Conservation (phyloP, 2,888 invertebrate species). For the Notodonta ziczac region DNA sequence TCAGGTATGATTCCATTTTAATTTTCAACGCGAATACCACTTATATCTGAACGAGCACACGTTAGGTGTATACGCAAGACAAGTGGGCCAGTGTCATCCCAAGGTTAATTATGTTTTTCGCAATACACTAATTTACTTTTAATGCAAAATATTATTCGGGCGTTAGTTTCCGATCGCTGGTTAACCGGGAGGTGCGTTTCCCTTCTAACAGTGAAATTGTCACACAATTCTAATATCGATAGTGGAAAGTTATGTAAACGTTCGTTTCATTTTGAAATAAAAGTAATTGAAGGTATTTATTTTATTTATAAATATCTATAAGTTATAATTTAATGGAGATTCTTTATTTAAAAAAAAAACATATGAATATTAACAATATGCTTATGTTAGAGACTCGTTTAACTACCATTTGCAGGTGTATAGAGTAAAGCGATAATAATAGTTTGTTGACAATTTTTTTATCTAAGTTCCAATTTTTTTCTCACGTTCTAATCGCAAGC, state of each 20-base stretch:
- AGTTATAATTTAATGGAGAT: neutral
- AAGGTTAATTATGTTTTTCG: conserved; percentile 51
- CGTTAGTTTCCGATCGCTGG: conserved; percentile 49
- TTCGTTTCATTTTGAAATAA: neutral
- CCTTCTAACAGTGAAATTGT: conserved; percentile 6
- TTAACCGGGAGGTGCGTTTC: conserved; percentile 37
- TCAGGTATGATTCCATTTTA: too few species aligned
- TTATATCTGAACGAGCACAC: neutral
- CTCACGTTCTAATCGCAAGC: too few species aligned
- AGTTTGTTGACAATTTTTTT: too few species aligned
- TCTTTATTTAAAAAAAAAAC: too few species aligned
- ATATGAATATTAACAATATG: neutral
- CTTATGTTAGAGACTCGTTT: neutral
- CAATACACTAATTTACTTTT: conserved; percentile 57
- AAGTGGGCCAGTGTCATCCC: conserved; percentile 46
- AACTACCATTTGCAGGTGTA: neutral
- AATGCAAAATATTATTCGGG: conserved; percentile 40
- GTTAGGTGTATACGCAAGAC: conserved; percentile 12
- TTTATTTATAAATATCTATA: neutral
- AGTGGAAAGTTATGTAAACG: neutral
- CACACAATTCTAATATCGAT: neutral
- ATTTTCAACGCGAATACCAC: neutral
- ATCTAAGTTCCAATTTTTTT: too few species aligned
- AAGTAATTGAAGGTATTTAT: neutral
- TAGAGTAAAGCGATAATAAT: too few species aligned